Evolutionary conservation across 2,888 invertebrate genomes (phyloP).

Genomic region (Volucella inanis): DNA sequence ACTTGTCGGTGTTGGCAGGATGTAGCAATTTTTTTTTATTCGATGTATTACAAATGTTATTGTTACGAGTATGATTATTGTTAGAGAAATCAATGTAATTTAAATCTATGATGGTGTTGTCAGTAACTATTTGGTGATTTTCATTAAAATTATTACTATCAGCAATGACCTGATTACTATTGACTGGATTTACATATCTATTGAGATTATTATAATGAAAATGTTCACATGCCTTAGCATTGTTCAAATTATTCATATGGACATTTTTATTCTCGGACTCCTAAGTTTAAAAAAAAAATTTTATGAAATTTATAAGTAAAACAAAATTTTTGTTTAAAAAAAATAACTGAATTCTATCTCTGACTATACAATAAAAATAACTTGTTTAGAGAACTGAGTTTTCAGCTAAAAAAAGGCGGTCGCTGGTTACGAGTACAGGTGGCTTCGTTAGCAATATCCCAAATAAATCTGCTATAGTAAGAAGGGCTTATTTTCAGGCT

Average conservation of each 20-base stretch:
- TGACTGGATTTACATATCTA: slow-evolving; percentile 58
- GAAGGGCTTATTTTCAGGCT: too few species aligned
- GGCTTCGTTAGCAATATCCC: too few species aligned
- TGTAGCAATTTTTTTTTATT: slow-evolving; percentile 59
- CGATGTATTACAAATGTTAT: slow-evolving; percentile 60
- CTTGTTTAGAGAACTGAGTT: too few species aligned
- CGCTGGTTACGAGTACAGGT: too few species aligned
- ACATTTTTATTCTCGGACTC: slow-evolving; percentile 75
- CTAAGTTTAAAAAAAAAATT: slow-evolving; percentile 68
- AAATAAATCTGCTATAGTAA: too few species aligned
- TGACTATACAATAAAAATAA: too few species aligned
- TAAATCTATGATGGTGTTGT: slow-evolving; percentile 61
- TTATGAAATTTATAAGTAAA: slow-evolving; percentile 16
- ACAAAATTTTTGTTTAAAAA: not conserved
- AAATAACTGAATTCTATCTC: not conserved
- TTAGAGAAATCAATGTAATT: slow-evolving; percentile 69
- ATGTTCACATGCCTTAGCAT: slow-evolving; percentile 59
- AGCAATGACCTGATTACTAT: slow-evolving; percentile 51
- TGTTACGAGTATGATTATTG: slow-evolving; percentile 58
- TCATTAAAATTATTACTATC: slow-evolving; percentile 61
- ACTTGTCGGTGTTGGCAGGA: slow-evolving; percentile 50
- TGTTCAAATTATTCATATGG: slow-evolving; percentile 59
- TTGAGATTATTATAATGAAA: slow-evolving; percentile 57
- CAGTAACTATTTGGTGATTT: slow-evolving; percentile 54
- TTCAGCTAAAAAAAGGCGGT: too few species aligned